Conservation (phyloP, 2,113 vertebrate genomes). For the Elaphurus davidianus region DNA sequence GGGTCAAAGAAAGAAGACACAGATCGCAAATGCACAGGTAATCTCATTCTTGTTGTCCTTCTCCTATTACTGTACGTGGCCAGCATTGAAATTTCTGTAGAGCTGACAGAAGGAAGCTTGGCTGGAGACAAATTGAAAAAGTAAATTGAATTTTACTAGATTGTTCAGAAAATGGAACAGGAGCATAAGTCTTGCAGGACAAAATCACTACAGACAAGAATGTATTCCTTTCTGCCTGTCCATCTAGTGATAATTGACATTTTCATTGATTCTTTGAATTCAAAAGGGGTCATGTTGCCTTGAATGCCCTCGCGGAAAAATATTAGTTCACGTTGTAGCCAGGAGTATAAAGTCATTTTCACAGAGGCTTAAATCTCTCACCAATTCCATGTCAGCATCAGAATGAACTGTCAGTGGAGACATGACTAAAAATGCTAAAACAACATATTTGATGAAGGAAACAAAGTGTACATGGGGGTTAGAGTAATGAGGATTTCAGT, state of each 20-base stretch:
- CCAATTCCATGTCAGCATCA: neutral
- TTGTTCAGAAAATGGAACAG: constrained; percentile 58
- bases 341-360: neutral
- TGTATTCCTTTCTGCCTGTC: constrained; percentile 24
- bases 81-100: neutral
- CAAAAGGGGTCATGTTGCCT: neutral
- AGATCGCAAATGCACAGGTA: constrained; percentile 96
- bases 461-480: neutral
- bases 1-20: constrained; percentile 96
- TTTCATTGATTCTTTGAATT: neutral
- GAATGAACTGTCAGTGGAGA: neutral
- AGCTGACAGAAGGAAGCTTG: constrained; percentile 45
- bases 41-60: constrained; percentile 28
- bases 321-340: neutral
- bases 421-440: neutral
- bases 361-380: neutral
- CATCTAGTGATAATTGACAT: constrained; percentile 13
- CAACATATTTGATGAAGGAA: neutral
- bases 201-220: neutral
- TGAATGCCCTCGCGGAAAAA: neutral
- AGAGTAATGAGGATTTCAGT: neutral
- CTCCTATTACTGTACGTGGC: neutral
- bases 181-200: constrained; percentile 22
- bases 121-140: constrained; percentile 65
- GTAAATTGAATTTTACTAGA: constrained; percentile 67